phyloP scores from a whole-genome alignment of 2,797 vertebrate genomes.

The Chelidonichthys spinosus region DNA sequence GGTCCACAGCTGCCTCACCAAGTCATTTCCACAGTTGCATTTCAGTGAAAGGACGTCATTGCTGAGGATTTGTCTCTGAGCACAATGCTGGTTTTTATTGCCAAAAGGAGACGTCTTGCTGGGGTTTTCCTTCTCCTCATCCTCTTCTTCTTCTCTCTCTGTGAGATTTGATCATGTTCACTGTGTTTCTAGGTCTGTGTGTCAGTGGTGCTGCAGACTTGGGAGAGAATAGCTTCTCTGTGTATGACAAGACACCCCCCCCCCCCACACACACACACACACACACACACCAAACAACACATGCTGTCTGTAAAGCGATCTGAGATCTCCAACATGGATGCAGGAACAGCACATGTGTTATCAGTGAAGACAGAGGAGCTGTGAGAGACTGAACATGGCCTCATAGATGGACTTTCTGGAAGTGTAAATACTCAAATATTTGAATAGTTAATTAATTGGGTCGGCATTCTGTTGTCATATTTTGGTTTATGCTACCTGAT shows the following conservation, averaged over 20 bases:
- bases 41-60: constrained; percentile 79
- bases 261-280: constrained; percentile 29
- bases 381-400: constrained; percentile 1
- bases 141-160: constrained; percentile 24
- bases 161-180: constrained; percentile 66
- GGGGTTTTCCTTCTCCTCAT: constrained; percentile 42
- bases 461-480: too few species aligned
- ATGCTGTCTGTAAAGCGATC: constrained; percentile 41
- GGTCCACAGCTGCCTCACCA: constrained; percentile 80
- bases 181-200: constrained; percentile 83
- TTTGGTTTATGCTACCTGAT: too few species aligned
- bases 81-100: constrained; percentile 78
- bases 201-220: constrained; percentile 69
- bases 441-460: too few species aligned
- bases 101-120: constrained; percentile 70
- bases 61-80: constrained; percentile 63
- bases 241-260: constrained; percentile 49
- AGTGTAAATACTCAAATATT: not conserved
- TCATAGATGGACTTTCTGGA: not conserved
- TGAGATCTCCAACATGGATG: constrained; percentile 30
- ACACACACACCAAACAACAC: constrained; percentile 37
- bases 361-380: not conserved
- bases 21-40: constrained; percentile 74
- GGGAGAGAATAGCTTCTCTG: constrained; percentile 73
- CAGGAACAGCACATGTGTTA: constrained; percentile 38